phyloP scores from a whole-genome alignment of 1,140 invertebrate genomes.

The Cecropterus lyciades region DNA sequence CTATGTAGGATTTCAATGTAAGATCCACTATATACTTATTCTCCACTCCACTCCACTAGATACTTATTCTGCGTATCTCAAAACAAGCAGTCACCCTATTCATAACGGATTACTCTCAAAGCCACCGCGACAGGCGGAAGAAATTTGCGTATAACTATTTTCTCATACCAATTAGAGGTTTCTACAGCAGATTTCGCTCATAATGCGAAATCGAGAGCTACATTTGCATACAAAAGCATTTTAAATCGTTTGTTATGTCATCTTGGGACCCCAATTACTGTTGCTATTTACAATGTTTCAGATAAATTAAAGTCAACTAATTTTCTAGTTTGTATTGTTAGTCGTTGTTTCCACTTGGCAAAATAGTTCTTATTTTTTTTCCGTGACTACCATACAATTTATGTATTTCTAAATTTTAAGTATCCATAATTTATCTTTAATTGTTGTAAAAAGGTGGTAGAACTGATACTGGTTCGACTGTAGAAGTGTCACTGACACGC shows the following conservation, averaged over 20 bases:
- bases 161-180: conserved; percentile 31
- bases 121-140: conserved; percentile 41
- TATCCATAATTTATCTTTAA: too few relatives aligned
- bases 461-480: too few relatives aligned
- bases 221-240: conserved; percentile 36
- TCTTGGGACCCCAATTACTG: conserved; percentile 15
- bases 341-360: too few relatives aligned
- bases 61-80: not conserved
- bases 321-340: too few relatives aligned
- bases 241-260: conserved; percentile 30
- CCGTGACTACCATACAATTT: too few relatives aligned
- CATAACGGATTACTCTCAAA: conserved; percentile 45
- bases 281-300: conserved; percentile 12
- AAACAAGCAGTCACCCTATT: conserved; percentile 9
- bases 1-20: too few relatives aligned
- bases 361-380: too few relatives aligned
- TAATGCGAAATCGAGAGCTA: conserved; percentile 27
- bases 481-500: too few relatives aligned
- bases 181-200: conserved; percentile 14
- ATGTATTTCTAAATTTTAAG: too few relatives aligned
- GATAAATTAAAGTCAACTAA: not conserved
- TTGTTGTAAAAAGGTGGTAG: too few relatives aligned
- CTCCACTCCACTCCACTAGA: too few relatives aligned
- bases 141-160: conserved; percentile 35
- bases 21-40: too few relatives aligned